phyloP scores from a whole-genome alignment of 2,888 invertebrate species.

The Pheosia tremula region DNA sequence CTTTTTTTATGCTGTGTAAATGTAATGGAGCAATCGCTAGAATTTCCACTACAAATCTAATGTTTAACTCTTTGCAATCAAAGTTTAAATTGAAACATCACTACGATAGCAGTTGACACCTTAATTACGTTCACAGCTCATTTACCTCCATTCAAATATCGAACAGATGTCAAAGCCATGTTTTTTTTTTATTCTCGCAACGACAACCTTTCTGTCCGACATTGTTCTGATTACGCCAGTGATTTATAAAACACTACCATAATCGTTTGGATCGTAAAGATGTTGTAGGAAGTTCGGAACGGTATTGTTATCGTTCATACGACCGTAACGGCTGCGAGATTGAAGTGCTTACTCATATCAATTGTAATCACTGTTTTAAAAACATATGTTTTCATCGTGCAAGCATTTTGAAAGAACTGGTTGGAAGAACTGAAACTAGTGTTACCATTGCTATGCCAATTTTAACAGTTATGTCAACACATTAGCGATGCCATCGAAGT shows the following conservation, averaged over 20 bases:
- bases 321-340: constrained; percentile 11
- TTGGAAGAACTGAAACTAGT: too few relatives aligned
- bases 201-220: constrained; percentile 10
- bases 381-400: not conserved
- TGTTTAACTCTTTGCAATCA: too few relatives aligned
- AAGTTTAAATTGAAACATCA: too few relatives aligned
- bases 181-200: constrained; percentile 9
- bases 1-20: constrained; percentile 42
- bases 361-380: not conserved
- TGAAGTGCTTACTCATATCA: not conserved
- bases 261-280: constrained; percentile 4
- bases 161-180: constrained; percentile 46
- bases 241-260: constrained; percentile 19
- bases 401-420: too few relatives aligned
- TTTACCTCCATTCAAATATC: constrained; percentile 52
- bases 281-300: constrained; percentile 4
- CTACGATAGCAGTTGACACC: too few relatives aligned
- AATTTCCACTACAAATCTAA: too few relatives aligned
- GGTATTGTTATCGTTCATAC: constrained; percentile 29
- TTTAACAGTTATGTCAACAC: too few relatives aligned
- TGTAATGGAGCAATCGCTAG: constrained; percentile 19
- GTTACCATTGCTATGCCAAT: too few relatives aligned
- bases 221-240: constrained; percentile 25
- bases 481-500: too few relatives aligned
- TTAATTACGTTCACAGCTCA: not conserved